These are phyloP conservation scores for Canis aureus DNA, from an alignment of 2,113 vertebrate genomes.

Conservation along the genomic window DNA sequence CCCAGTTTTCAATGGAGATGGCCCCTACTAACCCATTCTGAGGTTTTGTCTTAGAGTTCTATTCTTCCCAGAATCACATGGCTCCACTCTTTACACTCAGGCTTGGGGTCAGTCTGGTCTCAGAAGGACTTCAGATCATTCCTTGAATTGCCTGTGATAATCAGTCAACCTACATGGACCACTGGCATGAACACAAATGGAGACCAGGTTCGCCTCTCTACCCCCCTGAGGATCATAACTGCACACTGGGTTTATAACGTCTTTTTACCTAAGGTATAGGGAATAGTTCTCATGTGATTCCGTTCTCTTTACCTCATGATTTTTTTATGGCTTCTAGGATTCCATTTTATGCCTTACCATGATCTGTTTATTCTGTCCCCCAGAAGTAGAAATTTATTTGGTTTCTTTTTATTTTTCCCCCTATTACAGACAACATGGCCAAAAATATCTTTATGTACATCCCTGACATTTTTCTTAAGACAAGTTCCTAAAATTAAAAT, in stretches of 20 bases:
- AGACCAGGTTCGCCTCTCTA: neutral
- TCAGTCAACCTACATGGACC: neutral
- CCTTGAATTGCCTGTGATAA: neutral
- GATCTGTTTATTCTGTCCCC: neutral
- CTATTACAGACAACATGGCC: neutral
- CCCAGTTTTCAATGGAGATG: neutral
- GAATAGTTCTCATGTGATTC: neutral
- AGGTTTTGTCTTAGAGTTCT: neutral
- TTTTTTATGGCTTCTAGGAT: constrained; percentile 14
- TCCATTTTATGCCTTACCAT: neutral
- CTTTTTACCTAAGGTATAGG: neutral
- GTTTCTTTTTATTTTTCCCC: neutral
- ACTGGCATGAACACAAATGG: neutral
- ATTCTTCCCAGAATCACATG: neutral
- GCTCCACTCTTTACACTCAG: neutral
- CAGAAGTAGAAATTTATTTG: neutral
- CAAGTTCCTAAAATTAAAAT: neutral
- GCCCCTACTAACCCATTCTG: neutral
- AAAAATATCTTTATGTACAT: neutral
- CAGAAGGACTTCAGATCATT: neutral
- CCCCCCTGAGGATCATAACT: neutral
- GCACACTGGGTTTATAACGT: neutral
- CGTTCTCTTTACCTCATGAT: neutral
- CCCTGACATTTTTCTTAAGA: neutral
- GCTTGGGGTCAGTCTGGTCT: neutral